These are phyloP conservation scores for Aculops lycopersici DNA, from an alignment of 1,140 invertebrate genomes.

Conservation along the genomic window DNA sequence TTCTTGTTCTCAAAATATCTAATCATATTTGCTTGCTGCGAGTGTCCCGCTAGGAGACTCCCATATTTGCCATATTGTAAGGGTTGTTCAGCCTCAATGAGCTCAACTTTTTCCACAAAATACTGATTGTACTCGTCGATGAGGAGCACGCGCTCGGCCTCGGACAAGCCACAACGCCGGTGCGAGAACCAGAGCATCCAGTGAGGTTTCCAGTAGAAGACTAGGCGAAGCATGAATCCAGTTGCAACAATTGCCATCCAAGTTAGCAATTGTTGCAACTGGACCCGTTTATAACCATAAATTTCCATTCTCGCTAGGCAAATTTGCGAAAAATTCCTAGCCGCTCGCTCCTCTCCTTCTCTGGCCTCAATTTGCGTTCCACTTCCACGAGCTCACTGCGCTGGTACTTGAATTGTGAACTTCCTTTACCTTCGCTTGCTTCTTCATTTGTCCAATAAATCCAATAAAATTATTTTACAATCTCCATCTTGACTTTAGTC, in stretches of 20 bases:
- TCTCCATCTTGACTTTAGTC: no score
- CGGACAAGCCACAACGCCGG: constrained; percentile 26
- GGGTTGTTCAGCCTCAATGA: no score
- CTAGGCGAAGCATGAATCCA: constrained; percentile 33
- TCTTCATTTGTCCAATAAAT: no score
- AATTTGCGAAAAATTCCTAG: no score
- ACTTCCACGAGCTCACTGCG: no score
- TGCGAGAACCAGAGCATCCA: constrained; percentile 39
- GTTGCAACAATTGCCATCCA: constrained; percentile 29
- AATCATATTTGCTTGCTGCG: constrained; percentile 23
- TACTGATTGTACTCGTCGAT: constrained; percentile 17
- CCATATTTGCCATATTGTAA: constrained; percentile 3
- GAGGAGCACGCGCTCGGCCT: constrained; percentile 41
- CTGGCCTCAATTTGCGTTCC: no score
- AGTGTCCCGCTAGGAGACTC: neutral
- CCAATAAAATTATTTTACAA: no score
- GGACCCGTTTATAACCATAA: constrained; percentile 25
- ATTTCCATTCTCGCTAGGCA: no score
- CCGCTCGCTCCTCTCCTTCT: no score
- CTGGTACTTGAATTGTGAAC: no score
- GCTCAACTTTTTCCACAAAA: neutral
- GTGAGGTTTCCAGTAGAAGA: constrained; percentile 58
- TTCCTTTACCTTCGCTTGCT: no score
- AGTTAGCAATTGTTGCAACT: constrained; percentile 20
- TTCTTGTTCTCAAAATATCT: constrained; percentile 40